Conservation (phyloP, 2,113 vertebrate genomes). For the Elaphurus davidianus region DNA sequence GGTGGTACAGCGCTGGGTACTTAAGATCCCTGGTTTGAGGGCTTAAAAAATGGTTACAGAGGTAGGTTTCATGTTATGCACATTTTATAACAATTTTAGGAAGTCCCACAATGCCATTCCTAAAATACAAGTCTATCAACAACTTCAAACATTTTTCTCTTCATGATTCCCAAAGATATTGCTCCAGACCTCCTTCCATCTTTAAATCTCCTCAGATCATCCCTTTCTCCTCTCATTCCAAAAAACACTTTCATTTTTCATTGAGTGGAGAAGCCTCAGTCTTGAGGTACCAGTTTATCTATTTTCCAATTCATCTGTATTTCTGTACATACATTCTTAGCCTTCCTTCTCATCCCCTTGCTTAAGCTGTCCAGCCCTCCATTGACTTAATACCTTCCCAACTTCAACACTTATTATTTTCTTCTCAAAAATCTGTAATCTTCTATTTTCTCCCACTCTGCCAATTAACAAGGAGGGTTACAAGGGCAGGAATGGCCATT, state of each 20-base stretch:
- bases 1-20: neutral
- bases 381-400: neutral
- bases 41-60: neutral
- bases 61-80: neutral
- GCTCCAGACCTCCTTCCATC: neutral
- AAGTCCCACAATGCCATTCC: neutral
- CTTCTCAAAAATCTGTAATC: neutral
- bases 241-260: neutral
- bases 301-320: neutral
- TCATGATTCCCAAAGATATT: neutral
- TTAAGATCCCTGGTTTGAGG: neutral
- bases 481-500: neutral
- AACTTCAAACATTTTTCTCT: conserved; percentile 2
- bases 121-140: neutral
- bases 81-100: neutral
- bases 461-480: neutral
- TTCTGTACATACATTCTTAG: neutral
- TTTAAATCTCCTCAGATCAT: neutral
- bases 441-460: neutral
- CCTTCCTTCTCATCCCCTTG: neutral
- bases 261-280: neutral
- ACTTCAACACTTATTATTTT: neutral
- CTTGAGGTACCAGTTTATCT: neutral
- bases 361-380: neutral
- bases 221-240: neutral